Base-by-base conservation (phyloP, 2,888 invertebrate species). In the Odontomyia ornata region DNA sequence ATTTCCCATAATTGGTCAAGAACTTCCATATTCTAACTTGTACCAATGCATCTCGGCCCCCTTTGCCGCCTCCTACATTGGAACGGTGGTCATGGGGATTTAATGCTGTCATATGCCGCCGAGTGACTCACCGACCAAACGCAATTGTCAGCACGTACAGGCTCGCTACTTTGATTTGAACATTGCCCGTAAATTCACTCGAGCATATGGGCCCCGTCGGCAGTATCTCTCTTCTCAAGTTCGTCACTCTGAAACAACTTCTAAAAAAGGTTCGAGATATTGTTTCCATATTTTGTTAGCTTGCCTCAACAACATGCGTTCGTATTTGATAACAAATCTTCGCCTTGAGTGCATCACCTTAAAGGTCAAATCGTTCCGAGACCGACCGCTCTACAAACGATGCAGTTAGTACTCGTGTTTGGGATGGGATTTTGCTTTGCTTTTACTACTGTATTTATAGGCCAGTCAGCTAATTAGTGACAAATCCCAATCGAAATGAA, bases 321-420 rank as follows among this genome's bases (percentile, higher is more conserved):
- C 67, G 46, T 67, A 18, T 36, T 46, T 67, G 72, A 72, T 72
- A 72, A 56, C 57, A 23, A 60, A 13, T 18, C 1, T 11, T 56
- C 36, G 43, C 73, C 13, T 21, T 23, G 57, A 28, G 60, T 60
- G 73, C 43, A 73, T 52, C 73, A 73, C 60, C 73, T 73, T 60
- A 60, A 57, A 73, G 73, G 73, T 73, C 73, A 73, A 57, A 57
- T 57, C 60, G 73, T 7, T 15, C 23, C 23, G 60, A 52, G 52
- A 52, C 52, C 25, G 25, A 18, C 18, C 4, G 25, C 2, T 21
- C 60, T n/a, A 15, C 52, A n/a, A 15, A 15, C n/a, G 15, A 52
- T 18, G 52, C 18, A n/a, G 15, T 52, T 9, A 3, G 25, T 60
- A 60, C n/a, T 25, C 5, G 23, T 23, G 21, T 23, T 60, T 25